phyloP scores from a whole-genome alignment of 2,113 vertebrate species.

The Elgaria multicarinata region DNA sequence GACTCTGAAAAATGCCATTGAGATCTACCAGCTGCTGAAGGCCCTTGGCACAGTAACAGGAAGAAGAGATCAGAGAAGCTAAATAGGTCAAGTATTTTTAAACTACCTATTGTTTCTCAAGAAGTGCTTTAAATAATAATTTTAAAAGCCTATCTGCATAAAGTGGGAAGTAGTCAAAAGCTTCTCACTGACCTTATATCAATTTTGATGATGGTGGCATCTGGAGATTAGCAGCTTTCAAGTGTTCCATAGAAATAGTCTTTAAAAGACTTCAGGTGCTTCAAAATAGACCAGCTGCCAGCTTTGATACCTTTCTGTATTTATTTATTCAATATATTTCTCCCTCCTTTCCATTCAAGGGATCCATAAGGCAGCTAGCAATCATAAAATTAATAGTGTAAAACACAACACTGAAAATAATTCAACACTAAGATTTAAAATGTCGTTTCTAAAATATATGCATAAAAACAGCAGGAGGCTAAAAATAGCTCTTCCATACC shows the following conservation, averaged over 20 bases:
- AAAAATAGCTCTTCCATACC: neutral
- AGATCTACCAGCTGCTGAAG: neutral
- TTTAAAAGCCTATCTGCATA: neutral
- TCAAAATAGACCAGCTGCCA: neutral
- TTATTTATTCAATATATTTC: neutral
- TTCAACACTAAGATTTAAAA: neutral
- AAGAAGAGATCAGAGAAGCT: neutral
- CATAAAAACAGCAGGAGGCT: neutral
- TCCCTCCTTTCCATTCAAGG: neutral
- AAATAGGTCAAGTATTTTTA: constrained; percentile 18
- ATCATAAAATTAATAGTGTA: neutral
- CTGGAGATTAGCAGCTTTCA: neutral
- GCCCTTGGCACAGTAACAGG: neutral
- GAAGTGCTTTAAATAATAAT: neutral
- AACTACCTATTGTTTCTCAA: constrained; percentile 7
- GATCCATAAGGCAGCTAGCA: neutral
- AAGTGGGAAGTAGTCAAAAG: neutral
- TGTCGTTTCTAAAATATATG: neutral
- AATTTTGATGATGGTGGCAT: neutral
- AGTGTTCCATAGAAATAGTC: neutral
- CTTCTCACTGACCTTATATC: neutral
- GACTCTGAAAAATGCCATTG: neutral
- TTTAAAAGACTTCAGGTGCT: neutral
- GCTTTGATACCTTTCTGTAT: neutral
- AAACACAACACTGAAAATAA: neutral